phyloP scores from a whole-genome alignment of 2,888 invertebrate species.

The Phorcus lineatus region DNA sequence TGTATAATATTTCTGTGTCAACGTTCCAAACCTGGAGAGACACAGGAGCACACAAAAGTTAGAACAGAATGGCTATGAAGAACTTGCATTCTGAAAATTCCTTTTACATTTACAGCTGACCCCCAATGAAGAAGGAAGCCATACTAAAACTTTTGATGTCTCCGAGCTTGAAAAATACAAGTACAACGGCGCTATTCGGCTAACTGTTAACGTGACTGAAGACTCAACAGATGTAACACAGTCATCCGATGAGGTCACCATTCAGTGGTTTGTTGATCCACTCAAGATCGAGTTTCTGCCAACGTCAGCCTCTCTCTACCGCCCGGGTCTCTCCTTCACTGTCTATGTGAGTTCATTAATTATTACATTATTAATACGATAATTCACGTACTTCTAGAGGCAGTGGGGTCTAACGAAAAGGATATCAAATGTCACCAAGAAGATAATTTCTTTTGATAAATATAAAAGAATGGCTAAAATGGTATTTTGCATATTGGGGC shows the following conservation, averaged over 20 bases:
- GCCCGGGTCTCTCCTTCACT: slow-evolving; percentile 9
- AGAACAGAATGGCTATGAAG: too few species aligned
- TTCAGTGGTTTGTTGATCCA: neutral
- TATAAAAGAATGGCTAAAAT: too few species aligned
- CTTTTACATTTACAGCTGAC: neutral
- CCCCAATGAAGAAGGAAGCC: neutral
- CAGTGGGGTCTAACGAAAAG: too few species aligned
- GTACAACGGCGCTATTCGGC: neutral
- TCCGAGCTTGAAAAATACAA: neutral
- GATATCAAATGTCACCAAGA: too few species aligned
- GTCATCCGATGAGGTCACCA: neutral
- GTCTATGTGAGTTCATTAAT: slow-evolving; percentile 15
- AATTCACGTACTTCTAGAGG: too few species aligned
- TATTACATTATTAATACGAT: neutral
- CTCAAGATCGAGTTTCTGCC: slow-evolving; percentile 19
- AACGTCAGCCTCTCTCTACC: slow-evolving; percentile 1
- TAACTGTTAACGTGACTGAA: slow-evolving; percentile 3
- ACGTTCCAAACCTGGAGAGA: too few species aligned
- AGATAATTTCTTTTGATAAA: too few species aligned
- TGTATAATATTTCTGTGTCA: too few species aligned
- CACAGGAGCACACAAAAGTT: too few species aligned
- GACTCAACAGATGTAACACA: neutral
- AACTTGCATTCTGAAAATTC: too few species aligned
- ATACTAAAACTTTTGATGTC: neutral
- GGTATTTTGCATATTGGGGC: too few species aligned